Evolutionary conservation across 2,113 vertebrate species (phyloP).

Genomic region (Nycticryphes semicollaris): DNA sequence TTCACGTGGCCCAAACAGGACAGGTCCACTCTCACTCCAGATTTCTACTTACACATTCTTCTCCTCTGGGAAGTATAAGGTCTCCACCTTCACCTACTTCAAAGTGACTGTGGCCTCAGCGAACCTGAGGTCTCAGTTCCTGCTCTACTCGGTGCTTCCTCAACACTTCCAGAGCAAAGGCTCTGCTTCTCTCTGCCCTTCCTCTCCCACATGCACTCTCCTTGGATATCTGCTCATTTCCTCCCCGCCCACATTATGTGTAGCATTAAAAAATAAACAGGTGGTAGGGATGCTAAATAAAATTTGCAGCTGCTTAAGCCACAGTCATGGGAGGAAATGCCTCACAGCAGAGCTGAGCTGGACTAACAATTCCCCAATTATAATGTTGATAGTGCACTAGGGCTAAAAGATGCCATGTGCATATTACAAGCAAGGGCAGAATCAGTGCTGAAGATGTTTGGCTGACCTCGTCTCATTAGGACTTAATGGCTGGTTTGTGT

Average conservation of each 20-base stretch:
- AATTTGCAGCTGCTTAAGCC: background rate
- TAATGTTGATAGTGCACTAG: background rate
- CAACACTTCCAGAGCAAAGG: background rate
- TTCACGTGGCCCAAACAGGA: background rate
- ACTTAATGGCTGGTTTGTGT: background rate
- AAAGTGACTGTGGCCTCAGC: background rate
- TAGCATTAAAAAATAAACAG: background rate
- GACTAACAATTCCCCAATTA: background rate
- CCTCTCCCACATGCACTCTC: background rate
- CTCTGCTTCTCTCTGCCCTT: background rate
- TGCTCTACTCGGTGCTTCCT: background rate
- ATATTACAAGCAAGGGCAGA: background rate
- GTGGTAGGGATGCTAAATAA: rapidly evolving
- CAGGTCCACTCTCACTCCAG: background rate
- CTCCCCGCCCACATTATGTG: background rate
- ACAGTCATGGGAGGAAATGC: background rate
- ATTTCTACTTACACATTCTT: background rate
- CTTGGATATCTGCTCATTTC: background rate
- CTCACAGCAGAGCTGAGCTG: background rate
- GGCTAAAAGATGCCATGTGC: background rate
- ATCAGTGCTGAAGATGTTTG: background rate
- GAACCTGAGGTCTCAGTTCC: background rate
- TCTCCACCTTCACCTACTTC: background rate
- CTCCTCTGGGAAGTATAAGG: background rate
- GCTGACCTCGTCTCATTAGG: background rate